Percentiles rank a stretch among this genome's conserved stretches.
These are phyloP conservation scores for Naso thynnoides DNA, from an alignment of 2,797 vertebrate genomes.

Conservation along the genomic window DNA sequence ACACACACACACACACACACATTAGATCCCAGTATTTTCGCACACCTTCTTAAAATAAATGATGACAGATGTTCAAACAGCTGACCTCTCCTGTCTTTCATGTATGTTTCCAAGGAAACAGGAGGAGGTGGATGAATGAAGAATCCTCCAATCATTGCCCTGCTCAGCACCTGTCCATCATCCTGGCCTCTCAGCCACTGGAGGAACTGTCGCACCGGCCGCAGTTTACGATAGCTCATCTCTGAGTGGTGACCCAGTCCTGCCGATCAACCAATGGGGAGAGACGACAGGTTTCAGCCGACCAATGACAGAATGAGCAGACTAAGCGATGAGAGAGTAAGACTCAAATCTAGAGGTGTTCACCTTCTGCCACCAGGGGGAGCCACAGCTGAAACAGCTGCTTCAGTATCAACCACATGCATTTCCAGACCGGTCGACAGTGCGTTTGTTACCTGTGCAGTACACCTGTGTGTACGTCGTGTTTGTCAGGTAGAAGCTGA, in stretches of 20 bases:
- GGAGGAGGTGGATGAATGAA: conserved; percentile 80
- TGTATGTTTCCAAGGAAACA: conserved; percentile 76
- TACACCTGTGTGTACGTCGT: conserved; percentile 80
- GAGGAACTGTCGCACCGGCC: conserved; percentile 72
- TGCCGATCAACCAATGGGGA: conserved; percentile 35
- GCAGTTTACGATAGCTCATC: conserved; percentile 81
- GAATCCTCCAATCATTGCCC: conserved; percentile 82
- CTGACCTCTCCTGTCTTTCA: conserved; percentile 74
- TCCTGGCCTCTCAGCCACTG: conserved; percentile 78
- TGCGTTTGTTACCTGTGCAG: conserved; percentile 80
- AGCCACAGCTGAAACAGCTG: neutral
- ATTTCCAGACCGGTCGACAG: no score
- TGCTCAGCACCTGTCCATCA: conserved; percentile 70
- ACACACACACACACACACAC: neutral
- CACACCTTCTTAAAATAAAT: neutral
- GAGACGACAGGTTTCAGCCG: neutral
- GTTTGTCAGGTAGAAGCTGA: conserved; percentile 76
- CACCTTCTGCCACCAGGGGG: neutral
- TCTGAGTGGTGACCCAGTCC: conserved; percentile 73
- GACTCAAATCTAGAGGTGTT: neutral
- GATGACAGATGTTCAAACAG: fast-evolving
- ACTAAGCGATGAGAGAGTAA: no score
- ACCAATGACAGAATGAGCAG: no score
- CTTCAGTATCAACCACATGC: no score
- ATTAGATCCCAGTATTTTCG: no score